These are phyloP conservation scores for Xestia ashworthii DNA, from an alignment of 2,888 invertebrate species.

Conservation along the genomic window DNA sequence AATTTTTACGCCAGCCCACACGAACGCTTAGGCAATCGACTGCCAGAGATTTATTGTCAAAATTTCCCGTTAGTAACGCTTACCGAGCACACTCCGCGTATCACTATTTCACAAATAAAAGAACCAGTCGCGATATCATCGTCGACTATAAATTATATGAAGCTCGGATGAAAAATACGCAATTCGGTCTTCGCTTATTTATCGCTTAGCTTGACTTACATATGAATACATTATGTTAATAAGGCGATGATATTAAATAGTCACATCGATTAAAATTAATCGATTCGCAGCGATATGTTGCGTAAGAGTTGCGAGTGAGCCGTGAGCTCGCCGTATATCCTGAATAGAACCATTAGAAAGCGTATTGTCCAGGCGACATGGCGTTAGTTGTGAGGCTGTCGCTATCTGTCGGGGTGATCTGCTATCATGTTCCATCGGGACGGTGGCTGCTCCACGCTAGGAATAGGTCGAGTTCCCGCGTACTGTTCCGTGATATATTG, in stretches of 20 bases:
- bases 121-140: constrained; percentile 90
- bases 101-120: constrained; percentile 91
- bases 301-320: constrained; percentile 62
- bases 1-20: constrained; percentile 88
- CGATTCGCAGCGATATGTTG: constrained; percentile 73
- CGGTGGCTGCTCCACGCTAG: constrained; percentile 88
- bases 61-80: constrained; percentile 91
- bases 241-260: constrained; percentile 76
- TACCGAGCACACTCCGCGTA: constrained; percentile 89
- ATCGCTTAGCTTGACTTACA: constrained; percentile 84
- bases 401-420: constrained; percentile 85
- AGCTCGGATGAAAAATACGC: constrained; percentile 89
- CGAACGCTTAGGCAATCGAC: constrained; percentile 90
- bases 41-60: constrained; percentile 89
- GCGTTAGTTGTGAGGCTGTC: constrained; percentile 77
- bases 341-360: constrained; percentile 70
- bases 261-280: constrained; percentile 70
- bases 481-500: constrained; percentile 89
- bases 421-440: constrained; percentile 86
- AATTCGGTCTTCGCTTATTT: constrained; percentile 88
- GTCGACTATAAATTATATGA: constrained; percentile 89
- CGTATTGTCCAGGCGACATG: constrained; percentile 74
- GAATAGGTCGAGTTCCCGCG: constrained; percentile 90
- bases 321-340: constrained; percentile 60
- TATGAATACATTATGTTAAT: constrained; percentile 85